Percentiles rank a stretch among this genome's conserved stretches.
Conservation (phyloP, 2,113 vertebrate genomes). For the Archilochus colubris region DNA sequence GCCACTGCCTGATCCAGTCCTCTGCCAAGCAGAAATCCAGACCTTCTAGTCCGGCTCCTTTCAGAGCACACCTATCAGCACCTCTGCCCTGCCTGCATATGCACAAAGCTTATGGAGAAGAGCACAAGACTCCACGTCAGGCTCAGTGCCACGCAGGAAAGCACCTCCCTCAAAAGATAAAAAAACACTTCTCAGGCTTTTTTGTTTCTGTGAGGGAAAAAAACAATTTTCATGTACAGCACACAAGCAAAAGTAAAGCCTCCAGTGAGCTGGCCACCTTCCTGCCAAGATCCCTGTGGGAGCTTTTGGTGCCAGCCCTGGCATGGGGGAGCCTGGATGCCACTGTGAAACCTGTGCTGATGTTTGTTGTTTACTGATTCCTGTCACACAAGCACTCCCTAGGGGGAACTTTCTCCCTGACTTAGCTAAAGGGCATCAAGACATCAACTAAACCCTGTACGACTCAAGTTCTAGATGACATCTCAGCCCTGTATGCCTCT, state of each 20-base stretch:
- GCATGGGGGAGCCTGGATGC: constrained; percentile 41
- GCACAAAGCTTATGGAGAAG: constrained; percentile 21
- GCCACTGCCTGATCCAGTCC: background rate
- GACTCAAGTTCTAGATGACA: background rate
- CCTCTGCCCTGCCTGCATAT: background rate
- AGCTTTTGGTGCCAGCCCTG: constrained; percentile 36
- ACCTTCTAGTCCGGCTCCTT: background rate
- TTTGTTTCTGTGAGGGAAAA: constrained; percentile 9
- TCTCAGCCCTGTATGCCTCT: background rate
- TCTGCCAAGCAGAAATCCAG: background rate
- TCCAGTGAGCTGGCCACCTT: constrained; percentile 70
- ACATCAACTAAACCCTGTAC: background rate
- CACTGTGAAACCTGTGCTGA: constrained; percentile 72
- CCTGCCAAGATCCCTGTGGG: constrained; percentile 60
- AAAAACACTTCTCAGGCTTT: constrained; percentile 77
- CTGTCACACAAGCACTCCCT: constrained; percentile 82
- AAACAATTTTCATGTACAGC: constrained; percentile 61
- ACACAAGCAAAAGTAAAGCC: constrained; percentile 73
- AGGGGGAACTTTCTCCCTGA: constrained; percentile 78
- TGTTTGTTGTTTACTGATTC: constrained; percentile 83
- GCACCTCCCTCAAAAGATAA: constrained; percentile 69
- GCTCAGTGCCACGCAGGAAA: constrained; percentile 70
- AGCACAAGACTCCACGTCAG: constrained; percentile 42
- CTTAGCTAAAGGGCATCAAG: constrained; percentile 78
- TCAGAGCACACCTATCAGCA: background rate